phyloP scores from a whole-genome alignment of 92 coral and sea anemone genomes.

The Phenganax subtilis region DNA sequence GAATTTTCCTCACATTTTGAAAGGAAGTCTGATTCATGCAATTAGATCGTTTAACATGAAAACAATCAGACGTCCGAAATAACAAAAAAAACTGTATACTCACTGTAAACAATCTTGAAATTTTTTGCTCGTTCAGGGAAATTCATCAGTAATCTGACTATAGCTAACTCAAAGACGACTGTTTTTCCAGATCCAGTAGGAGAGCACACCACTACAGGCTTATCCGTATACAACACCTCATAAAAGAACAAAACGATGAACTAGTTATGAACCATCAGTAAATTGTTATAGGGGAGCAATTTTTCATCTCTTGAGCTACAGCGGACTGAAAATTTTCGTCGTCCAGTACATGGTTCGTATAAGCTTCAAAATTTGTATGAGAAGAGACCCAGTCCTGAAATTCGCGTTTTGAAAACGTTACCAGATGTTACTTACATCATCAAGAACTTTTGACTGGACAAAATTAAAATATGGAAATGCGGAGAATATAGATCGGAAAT shows the following conservation, averaged over 20 bases:
- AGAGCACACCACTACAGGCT: constrained; percentile 91
- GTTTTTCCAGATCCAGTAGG: constrained; percentile 99
- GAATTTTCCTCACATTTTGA: too few relatives aligned
- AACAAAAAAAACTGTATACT: constrained; percentile 24
- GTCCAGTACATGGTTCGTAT: too few relatives aligned
- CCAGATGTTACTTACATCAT: constrained; percentile 58
- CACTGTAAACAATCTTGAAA: constrained; percentile 85
- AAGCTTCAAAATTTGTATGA: too few relatives aligned
- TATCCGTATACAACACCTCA: constrained; percentile 90
- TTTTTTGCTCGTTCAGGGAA: constrained; percentile 42
- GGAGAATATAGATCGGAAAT: constrained; percentile 68
- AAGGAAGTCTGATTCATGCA: too few relatives aligned
- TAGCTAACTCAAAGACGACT: constrained; percentile 88
- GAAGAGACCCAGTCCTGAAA: too few relatives aligned
- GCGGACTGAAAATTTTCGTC: too few relatives aligned
- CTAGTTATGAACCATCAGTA: background rate
- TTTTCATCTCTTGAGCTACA: background rate
- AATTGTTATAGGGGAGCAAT: background rate
- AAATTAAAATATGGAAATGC: constrained; percentile 91
- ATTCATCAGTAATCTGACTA: constrained; percentile 80
- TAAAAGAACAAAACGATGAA: background rate
- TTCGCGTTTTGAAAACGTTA: background rate
- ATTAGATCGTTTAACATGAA: too few relatives aligned
- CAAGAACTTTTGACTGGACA: constrained; percentile 91
- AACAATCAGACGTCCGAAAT: too few relatives aligned